phyloP scores from a whole-genome alignment of 2,113 vertebrate species.

The Xiphorhynchus elegans region DNA sequence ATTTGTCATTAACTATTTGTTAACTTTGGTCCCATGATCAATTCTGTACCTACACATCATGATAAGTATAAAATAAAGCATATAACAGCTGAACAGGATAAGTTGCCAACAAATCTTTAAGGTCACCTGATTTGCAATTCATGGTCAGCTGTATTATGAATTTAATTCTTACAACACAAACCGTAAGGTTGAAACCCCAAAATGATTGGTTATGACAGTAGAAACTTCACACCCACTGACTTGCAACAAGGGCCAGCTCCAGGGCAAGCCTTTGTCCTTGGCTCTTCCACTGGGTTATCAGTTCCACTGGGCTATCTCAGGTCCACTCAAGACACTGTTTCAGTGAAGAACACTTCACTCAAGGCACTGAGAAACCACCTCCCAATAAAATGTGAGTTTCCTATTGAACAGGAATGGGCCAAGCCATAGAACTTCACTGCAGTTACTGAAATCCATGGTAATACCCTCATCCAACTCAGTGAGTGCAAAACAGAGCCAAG shows the following conservation, averaged over 20 bases:
- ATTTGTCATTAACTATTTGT: background rate
- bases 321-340: background rate
- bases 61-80: background rate
- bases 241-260: background rate
- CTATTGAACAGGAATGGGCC: background rate
- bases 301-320: background rate
- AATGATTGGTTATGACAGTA: background rate
- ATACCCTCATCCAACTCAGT: background rate
- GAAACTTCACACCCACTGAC: background rate
- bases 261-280: background rate
- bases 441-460: background rate
- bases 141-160: background rate
- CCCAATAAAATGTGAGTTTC: background rate
- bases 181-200: background rate
- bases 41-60: no score
- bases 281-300: fast-evolving
- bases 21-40: background rate
- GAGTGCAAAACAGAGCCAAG: background rate
- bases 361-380: background rate
- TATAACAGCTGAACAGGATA: background rate
- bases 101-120: background rate
- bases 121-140: background rate
- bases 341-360: background rate
- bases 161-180: background rate
- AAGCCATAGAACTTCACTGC: background rate